phyloP scores from a whole-genome alignment of 2,888 invertebrate species.

The Drymonia ruficornis region DNA sequence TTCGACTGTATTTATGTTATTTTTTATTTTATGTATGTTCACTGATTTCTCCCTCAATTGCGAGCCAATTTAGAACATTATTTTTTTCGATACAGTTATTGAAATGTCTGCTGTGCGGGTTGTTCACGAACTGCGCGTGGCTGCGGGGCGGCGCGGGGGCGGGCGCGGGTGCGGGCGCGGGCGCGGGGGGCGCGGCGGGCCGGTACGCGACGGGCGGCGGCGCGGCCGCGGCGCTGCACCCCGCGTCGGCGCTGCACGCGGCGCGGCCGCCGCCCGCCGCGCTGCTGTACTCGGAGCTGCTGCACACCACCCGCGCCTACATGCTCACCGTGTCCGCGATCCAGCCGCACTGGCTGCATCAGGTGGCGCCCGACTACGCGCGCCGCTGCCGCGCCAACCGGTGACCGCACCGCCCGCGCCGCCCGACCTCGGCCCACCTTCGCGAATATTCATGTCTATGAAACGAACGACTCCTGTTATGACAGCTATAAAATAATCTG shows the following conservation, averaged over 20 bases:
- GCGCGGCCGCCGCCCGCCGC: constrained; percentile 88
- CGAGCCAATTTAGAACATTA: no score
- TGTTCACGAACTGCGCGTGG: constrained; percentile 95
- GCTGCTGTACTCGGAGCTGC: constrained; percentile 93
- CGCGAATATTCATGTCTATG: no score
- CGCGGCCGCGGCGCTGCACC: constrained; percentile 90
- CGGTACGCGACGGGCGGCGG: constrained; percentile 75
- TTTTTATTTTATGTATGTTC: no score
- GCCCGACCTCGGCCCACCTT: neutral
- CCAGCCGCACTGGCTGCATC: constrained; percentile 91
- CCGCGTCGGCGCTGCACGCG: constrained; percentile 88
- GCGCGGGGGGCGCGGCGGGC: constrained; percentile 68
- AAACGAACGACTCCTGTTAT: no score
- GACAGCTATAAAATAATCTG: no score
- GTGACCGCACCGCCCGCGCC: constrained; percentile 48
- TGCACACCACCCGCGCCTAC: constrained; percentile 93
- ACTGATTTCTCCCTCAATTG: no score
- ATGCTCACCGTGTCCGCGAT: constrained; percentile 91
- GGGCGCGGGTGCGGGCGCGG: constrained; percentile 86
- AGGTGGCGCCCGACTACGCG: constrained; percentile 68
- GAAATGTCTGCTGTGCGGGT: constrained; percentile 91
- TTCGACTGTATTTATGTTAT: no score
- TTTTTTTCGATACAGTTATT: constrained; percentile 70
- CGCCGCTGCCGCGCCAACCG: constrained; percentile 62
- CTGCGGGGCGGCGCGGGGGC: constrained; percentile 84